Evolutionary conservation across 2,888 invertebrate genomes (phyloP).

Genomic region (Sisyra nigra): DNA sequence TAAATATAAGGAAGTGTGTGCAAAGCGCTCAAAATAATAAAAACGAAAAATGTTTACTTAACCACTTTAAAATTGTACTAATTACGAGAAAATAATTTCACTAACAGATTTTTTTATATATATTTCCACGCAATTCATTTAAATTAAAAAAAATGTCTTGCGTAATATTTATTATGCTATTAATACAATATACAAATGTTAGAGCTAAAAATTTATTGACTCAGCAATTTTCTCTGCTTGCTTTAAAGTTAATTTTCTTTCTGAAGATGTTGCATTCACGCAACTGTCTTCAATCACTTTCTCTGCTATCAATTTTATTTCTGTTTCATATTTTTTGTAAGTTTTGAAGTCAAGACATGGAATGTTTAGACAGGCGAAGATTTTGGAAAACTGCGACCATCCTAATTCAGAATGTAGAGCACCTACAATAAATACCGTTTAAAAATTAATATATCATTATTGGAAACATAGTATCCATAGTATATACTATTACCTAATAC

Average conservation of each 20-base stretch:
- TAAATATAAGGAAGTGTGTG: too few relatives aligned
- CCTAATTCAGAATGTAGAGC: conserved; percentile 1
- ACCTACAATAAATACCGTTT: background rate
- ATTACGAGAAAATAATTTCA: too few relatives aligned
- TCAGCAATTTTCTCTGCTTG: background rate
- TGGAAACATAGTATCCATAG: too few relatives aligned
- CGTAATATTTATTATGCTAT: too few relatives aligned
- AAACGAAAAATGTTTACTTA: too few relatives aligned
- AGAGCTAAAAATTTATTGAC: background rate
- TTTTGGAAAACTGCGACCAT: conserved; percentile 3
- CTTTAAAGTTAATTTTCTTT: background rate
- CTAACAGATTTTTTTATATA: too few relatives aligned
- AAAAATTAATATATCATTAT: background rate
- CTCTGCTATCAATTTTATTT: conserved; percentile 1
- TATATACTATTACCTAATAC: conserved; percentile 1
- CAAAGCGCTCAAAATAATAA: too few relatives aligned
- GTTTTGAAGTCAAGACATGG: conserved; percentile 5
- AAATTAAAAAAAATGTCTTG: too few relatives aligned
- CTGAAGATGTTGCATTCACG: background rate
- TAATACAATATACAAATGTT: too few relatives aligned
- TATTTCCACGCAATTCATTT: too few relatives aligned
- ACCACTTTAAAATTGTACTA: too few relatives aligned
- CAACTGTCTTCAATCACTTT: conserved; percentile 1
- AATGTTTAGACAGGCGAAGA: conserved; percentile 3
- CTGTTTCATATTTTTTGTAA: conserved; percentile 2